Conservation (phyloP, 1,140 invertebrate species). For the Scaptomyza hsui region DNA sequence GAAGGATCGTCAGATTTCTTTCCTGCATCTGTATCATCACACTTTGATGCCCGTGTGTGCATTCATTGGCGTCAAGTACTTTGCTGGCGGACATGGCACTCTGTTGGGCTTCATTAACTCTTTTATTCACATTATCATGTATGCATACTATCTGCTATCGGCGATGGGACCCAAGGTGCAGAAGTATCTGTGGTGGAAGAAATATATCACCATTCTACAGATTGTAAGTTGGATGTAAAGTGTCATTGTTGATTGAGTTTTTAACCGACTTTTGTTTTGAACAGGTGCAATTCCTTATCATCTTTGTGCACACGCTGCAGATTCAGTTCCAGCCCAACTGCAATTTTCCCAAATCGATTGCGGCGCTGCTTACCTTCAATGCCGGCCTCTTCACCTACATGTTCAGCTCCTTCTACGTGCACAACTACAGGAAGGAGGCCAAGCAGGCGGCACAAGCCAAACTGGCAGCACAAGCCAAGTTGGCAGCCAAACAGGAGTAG, state of each 20-base stretch:
- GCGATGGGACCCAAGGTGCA: constrained; percentile 92
- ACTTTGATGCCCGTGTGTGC: constrained; percentile 89
- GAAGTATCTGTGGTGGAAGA: constrained; percentile 97
- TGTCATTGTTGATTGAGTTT: not conserved
- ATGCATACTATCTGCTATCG: constrained; percentile 92
- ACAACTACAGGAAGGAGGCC: constrained; percentile 87
- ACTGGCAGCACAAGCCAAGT: constrained; percentile 59
- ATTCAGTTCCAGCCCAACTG: constrained; percentile 86
- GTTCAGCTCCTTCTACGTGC: constrained; percentile 93
- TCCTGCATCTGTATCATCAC: constrained; percentile 91
- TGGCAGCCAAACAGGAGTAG: constrained; percentile 60
- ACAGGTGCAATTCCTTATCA: constrained; percentile 92
- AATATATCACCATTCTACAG: constrained; percentile 93
- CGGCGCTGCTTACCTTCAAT: constrained; percentile 89
- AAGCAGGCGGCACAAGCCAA: constrained; percentile 61
- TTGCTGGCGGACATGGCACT: constrained; percentile 91
- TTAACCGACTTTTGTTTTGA: constrained; percentile 9
- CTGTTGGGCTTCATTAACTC: constrained; percentile 94
- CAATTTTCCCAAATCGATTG: constrained; percentile 88
- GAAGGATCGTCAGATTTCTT: constrained; percentile 90
- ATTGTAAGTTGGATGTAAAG: constrained; percentile 86
- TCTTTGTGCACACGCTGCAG: constrained; percentile 89
- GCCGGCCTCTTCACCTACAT: constrained; percentile 92
- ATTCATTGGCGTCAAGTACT: constrained; percentile 94
- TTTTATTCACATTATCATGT: constrained; percentile 91